Evolutionary conservation across 2,888 invertebrate species (phyloP).

Genomic region (Charanyca ferruginea): DNA sequence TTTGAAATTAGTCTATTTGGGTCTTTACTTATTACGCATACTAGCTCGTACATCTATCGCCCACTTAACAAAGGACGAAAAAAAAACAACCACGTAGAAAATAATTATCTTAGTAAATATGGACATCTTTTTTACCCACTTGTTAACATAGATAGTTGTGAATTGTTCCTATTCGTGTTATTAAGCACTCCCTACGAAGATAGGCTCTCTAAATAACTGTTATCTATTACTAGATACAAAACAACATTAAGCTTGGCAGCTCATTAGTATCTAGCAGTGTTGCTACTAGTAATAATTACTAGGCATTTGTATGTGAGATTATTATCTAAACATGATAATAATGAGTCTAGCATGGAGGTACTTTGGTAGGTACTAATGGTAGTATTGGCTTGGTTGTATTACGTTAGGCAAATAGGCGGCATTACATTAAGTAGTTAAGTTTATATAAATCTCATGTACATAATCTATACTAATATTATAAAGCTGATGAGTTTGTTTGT

Average conservation of each 20-base stretch:
- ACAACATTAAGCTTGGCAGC: slow-evolving; percentile 9
- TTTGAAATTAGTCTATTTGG: too few species aligned
- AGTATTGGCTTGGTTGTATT: too few species aligned
- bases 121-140: neutral
- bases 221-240: slow-evolving; percentile 11
- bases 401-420: too few species aligned
- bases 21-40: too few species aligned
- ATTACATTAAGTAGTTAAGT: too few species aligned
- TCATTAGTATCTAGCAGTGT: slow-evolving; percentile 19
- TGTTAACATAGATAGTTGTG: slow-evolving; percentile 22
- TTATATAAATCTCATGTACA: too few species aligned
- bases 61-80: too few species aligned
- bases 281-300: neutral
- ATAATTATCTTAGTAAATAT: slow-evolving; percentile 15
- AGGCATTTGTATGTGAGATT: neutral
- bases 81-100: slow-evolving; percentile 9
- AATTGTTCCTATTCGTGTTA: slow-evolving; percentile 29
- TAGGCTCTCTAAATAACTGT: slow-evolving; percentile 19
- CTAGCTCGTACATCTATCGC: too few species aligned
- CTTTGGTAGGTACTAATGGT: neutral
- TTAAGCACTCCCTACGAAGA: slow-evolving; percentile 8
- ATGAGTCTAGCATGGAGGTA: neutral
- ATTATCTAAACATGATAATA: neutral
- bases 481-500: too few species aligned
- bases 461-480: too few species aligned